Evolutionary conservation across 2,113 vertebrate genomes (phyloP).

Genomic region (Rhinoderma darwinii): DNA sequence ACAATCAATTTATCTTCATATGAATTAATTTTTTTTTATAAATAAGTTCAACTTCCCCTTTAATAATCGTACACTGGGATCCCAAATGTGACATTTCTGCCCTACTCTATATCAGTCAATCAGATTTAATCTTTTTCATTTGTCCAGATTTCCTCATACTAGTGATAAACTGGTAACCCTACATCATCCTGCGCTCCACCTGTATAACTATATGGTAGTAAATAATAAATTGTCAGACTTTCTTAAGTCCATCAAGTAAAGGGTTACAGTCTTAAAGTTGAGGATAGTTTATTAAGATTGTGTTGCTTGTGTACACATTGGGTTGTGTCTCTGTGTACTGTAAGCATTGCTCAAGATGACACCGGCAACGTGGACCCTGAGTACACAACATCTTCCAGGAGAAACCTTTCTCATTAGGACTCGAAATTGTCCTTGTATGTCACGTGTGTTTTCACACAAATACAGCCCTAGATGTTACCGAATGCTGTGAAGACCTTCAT

Average conservation of each 20-base stretch:
- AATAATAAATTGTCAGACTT: neutral
- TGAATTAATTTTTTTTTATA: too few species aligned
- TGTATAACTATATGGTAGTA: neutral
- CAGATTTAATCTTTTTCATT: neutral
- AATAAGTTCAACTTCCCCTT: too few species aligned
- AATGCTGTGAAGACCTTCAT: neutral
- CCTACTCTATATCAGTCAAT: neutral
- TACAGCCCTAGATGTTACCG: neutral
- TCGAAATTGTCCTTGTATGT: neutral
- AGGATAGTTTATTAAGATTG: conserved; percentile 3
- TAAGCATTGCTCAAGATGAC: conserved; percentile 48
- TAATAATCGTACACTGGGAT: too few species aligned
- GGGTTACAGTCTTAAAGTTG: conserved; percentile 26
- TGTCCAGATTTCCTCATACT: neutral
- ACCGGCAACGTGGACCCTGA: neutral
- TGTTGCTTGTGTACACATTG: conserved; percentile 49
- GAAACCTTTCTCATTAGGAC: neutral
- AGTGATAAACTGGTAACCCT: neutral
- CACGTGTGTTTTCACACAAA: conserved; percentile 38
- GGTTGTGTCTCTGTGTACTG: conserved; percentile 46
- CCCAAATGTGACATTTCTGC: neutral
- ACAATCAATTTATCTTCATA: too few species aligned
- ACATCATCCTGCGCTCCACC: too few species aligned
- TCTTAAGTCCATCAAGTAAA: neutral
- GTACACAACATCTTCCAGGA: conserved; percentile 21